Evolutionary conservation across 2,888 invertebrate species (phyloP).

Genomic region (Eulithis prunata): DNA sequence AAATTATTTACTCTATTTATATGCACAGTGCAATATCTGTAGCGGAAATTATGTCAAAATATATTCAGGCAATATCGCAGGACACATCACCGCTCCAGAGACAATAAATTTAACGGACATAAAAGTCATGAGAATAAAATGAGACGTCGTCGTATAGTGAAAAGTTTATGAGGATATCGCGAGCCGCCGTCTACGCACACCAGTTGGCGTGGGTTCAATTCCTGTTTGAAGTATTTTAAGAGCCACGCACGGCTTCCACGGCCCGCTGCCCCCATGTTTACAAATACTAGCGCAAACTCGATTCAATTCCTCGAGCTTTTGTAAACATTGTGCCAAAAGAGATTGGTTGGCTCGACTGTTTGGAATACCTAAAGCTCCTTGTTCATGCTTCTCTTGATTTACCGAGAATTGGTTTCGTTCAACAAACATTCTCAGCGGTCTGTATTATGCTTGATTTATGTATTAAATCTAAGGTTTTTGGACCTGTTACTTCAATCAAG

Average conservation of each 20-base stretch:
- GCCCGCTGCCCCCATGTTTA: slow-evolving; percentile 72
- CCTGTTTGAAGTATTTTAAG: slow-evolving; percentile 82
- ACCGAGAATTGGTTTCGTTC: slow-evolving; percentile 42
- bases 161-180: slow-evolving; percentile 74
- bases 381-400: slow-evolving; percentile 45
- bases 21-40: slow-evolving; percentile 8
- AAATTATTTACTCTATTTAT: slow-evolving; percentile 13
- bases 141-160: slow-evolving; percentile 76
- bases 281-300: slow-evolving; percentile 79
- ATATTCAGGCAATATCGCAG: slow-evolving; percentile 52
- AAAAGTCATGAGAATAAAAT: slow-evolving; percentile 75
- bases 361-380: slow-evolving; percentile 47
- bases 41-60: slow-evolving; percentile 26
- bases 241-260: slow-evolving; percentile 68
- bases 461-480: slow-evolving; percentile 15
- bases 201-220: slow-evolving; percentile 81
- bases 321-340: slow-evolving; percentile 76
- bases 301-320: slow-evolving; percentile 76
- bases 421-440: slow-evolving; percentile 49
- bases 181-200: slow-evolving; percentile 79
- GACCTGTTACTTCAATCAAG: slow-evolving; percentile 19
- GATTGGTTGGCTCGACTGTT: slow-evolving; percentile 63
- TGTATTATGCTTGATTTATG: slow-evolving; percentile 23
- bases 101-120: slow-evolving; percentile 67
- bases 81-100: slow-evolving; percentile 43